Percentiles rank a stretch among this genome's conserved stretches.
phyloP scores from a whole-genome alignment of 2,113 vertebrate species.

The Heteronetta atricapilla region DNA sequence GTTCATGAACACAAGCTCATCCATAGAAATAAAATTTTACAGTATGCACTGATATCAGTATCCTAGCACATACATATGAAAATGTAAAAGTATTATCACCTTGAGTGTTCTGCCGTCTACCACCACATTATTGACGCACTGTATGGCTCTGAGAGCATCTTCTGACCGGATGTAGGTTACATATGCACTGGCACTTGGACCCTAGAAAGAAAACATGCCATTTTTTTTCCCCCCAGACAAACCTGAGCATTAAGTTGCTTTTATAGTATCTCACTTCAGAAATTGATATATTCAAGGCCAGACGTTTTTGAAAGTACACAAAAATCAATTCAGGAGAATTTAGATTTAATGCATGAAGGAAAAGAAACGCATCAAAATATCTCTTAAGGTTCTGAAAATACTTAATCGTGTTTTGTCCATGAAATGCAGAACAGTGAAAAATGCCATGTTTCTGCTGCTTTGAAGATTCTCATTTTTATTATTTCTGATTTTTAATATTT shows the following conservation, averaged over 20 bases:
- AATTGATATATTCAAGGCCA: not conserved
- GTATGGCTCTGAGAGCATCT: constrained; percentile 98
- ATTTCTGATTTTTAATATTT: not conserved
- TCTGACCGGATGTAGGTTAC: constrained; percentile 98
- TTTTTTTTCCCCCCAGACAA: not conserved
- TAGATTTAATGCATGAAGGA: not conserved
- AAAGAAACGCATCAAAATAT: accelerated
- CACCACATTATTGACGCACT: constrained; percentile 98
- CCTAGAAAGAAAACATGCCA: constrained; percentile 76
- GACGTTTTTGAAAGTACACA: not conserved
- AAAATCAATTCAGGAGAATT: not conserved
- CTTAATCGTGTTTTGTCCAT: not conserved
- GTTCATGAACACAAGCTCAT: not conserved
- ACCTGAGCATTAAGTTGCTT: not conserved
- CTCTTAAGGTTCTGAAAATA: not conserved
- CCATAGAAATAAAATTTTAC: not conserved
- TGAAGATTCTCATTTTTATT: not conserved
- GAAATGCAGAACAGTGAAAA: not conserved
- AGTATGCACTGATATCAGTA: not conserved
- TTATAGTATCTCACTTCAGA: not conserved
- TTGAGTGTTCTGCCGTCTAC: constrained; percentile 99
- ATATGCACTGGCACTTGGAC: constrained; percentile 98
- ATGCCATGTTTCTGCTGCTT: not conserved
- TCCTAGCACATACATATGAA: not conserved
- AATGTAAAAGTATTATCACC: constrained; percentile 73